Evolutionary conservation across 2,797 vertebrate genomes (phyloP).

Genomic region (Lepilemur septentrionalis): DNA sequence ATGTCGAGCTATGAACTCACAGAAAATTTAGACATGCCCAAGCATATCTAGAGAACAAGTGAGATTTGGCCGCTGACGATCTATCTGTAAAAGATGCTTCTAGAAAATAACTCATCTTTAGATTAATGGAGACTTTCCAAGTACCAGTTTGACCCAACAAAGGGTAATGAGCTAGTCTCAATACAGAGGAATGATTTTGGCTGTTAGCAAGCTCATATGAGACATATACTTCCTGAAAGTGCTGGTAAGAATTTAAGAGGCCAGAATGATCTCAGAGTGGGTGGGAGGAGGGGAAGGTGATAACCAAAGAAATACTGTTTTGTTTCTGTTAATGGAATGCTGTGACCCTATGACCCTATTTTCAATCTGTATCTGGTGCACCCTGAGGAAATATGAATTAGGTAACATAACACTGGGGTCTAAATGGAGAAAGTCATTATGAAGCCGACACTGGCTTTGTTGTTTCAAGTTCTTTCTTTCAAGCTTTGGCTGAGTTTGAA

Average conservation of each 20-base stretch:
- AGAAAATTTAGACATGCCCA: constrained; percentile 33
- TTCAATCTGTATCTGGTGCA: constrained; percentile 6
- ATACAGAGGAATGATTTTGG: not conserved
- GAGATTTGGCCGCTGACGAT: not conserved
- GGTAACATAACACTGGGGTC: not conserved
- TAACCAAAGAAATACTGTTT: constrained; percentile 27
- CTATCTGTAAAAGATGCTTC: constrained; percentile 8
- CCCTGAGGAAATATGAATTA: not conserved
- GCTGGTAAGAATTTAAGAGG: constrained; percentile 23
- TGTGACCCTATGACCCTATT: not conserved
- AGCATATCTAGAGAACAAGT: constrained; percentile 4
- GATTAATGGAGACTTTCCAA: not conserved
- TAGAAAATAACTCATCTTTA: constrained; percentile 47
- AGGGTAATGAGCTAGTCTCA: not conserved
- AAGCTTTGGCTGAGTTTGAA: constrained; percentile 42
- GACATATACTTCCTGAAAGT: not conserved
- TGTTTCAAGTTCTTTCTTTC: not conserved
- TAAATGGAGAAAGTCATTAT: not conserved
- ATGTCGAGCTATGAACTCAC: not conserved
- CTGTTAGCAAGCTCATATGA: not conserved
- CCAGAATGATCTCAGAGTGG: not conserved
- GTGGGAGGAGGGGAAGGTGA: not conserved
- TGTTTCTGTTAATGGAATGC: not conserved
- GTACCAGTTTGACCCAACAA: not conserved
- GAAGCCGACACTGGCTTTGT: not conserved